Evolutionary conservation across 1,140 invertebrate species (phyloP).

Genomic region (Drosophila obscura): DNA sequence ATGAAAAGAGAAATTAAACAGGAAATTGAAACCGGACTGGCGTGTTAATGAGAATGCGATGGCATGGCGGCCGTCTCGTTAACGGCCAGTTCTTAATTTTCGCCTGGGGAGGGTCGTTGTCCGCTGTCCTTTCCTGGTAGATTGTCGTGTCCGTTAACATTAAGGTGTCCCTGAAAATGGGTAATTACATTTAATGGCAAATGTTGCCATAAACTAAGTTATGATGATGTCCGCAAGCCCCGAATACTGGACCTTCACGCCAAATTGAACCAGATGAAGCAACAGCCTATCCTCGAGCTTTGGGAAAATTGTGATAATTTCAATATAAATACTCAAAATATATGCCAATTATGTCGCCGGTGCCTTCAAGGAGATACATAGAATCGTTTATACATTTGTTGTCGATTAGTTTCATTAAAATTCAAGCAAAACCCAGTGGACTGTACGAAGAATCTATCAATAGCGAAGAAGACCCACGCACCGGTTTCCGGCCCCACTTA

Average conservation of each 20-base stretch:
- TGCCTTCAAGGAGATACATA: background rate
- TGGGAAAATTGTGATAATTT: no score
- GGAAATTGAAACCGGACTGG: slow-evolving; percentile 76
- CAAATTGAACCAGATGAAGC: slow-evolving; percentile 4
- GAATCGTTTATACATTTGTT: background rate
- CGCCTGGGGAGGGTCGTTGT: slow-evolving; percentile 21
- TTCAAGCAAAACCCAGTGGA: slow-evolving; percentile 74
- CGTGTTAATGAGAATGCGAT: slow-evolving; percentile 70
- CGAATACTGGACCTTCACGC: slow-evolving; percentile 2
- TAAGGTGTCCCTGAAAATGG: slow-evolving; percentile 47
- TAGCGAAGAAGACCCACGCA: slow-evolving; percentile 22
- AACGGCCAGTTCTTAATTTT: slow-evolving; percentile 62
- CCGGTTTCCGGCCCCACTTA: slow-evolving; percentile 41
- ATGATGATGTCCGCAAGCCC: slow-evolving; percentile 23
- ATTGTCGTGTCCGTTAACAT: slow-evolving; percentile 44
- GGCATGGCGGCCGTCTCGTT: slow-evolving; percentile 37
- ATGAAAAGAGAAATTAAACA: slow-evolving; percentile 72
- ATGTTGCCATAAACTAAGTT: slow-evolving; percentile 37
- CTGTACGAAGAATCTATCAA: slow-evolving; percentile 49
- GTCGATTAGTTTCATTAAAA: slow-evolving; percentile 62
- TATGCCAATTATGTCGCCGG: no score
- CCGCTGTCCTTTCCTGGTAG: slow-evolving; percentile 4
- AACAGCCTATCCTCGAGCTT: no score
- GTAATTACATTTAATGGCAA: slow-evolving; percentile 54
- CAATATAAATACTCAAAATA: no score